Evolutionary conservation across 2,888 invertebrate genomes (phyloP).

Genomic region (Drosophila koepferae): DNA sequence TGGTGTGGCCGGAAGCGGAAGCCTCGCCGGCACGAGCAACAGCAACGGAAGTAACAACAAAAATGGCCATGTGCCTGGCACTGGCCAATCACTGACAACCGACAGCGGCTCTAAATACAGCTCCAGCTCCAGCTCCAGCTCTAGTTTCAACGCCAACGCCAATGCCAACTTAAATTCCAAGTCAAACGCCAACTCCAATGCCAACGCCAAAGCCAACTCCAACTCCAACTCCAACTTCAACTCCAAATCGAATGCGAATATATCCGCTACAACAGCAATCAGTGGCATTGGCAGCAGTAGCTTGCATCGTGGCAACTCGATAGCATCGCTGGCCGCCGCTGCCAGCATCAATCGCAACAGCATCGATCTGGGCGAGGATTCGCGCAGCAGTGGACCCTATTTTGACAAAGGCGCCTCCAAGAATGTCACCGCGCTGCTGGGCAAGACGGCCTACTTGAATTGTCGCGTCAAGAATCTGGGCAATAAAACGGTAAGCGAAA

Average conservation of each 20-base stretch:
- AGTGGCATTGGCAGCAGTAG: conserved; percentile 67
- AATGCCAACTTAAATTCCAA: conserved; percentile 1
- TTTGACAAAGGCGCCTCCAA: conserved; percentile 91
- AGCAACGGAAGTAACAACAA: conserved; percentile 67
- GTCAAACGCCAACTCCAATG: not conserved
- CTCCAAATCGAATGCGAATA: conserved; percentile 14
- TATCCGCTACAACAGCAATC: conserved; percentile 32
- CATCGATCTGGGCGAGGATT: conserved; percentile 84
- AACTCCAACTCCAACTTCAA: too few species aligned
- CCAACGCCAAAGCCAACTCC: conserved; percentile 22
- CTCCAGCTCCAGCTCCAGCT: conserved; percentile 31
- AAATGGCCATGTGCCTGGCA: conserved; percentile 51
- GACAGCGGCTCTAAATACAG: conserved; percentile 52
- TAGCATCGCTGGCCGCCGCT: conserved; percentile 49
- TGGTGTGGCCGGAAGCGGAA: conserved; percentile 66
- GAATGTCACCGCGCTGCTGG: conserved; percentile 92
- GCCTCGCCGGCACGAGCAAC: conserved; percentile 51
- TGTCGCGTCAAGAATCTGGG: conserved; percentile 96
- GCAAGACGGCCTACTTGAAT: conserved; percentile 95
- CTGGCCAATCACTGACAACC: conserved; percentile 54
- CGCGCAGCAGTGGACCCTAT: conserved; percentile 89
- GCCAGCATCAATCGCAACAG: conserved; percentile 79
- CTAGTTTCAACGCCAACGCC: conserved; percentile 24
- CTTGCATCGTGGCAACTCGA: conserved; percentile 64
- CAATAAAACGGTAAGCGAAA: conserved; percentile 93